phyloP scores from a whole-genome alignment of 35 echinoderm and acorn worm species.

The Chiridota heheva region DNA sequence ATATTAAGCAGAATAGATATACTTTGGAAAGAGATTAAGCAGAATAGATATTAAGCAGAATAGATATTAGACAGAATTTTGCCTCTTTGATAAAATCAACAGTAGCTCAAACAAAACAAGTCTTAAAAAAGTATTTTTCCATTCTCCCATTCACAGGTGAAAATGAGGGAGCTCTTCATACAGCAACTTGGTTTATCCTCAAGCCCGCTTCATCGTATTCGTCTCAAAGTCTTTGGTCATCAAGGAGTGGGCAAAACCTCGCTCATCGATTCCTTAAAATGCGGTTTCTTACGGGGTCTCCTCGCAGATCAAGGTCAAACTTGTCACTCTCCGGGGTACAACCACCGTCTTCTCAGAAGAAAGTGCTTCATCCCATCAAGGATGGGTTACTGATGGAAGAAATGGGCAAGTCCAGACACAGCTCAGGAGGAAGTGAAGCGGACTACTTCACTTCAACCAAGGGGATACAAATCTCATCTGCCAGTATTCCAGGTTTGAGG shows the following conservation, averaged over 20 bases:
- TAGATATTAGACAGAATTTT: too few species aligned
- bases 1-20: too few species aligned
- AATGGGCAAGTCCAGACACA: conserved; percentile 12
- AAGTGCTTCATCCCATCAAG: conserved; percentile 22
- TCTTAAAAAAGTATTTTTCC: too few species aligned
- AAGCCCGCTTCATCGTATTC: conserved; percentile 57
- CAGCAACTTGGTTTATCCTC: conserved; percentile 72
- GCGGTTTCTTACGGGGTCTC: conserved; percentile 87
- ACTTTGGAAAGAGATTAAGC: too few species aligned
- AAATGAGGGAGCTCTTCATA: conserved; percentile 81
- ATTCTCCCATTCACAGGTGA: conserved; percentile 47
- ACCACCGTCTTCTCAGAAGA: conserved; percentile 36
- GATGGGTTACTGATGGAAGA: conserved; percentile 43
- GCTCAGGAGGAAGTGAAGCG: conserved; percentile 46
- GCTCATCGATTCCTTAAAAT: conserved; percentile 92
- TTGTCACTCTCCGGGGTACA: conserved; percentile 50
- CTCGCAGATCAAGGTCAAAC: conserved; percentile 84
- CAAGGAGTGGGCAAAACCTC: conserved; percentile 89
- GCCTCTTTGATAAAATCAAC: neutral
- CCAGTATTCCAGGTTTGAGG: conserved; percentile 78
- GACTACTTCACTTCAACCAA: conserved; percentile 71
- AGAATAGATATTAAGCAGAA: too few species aligned
- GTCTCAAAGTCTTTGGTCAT: conserved; percentile 87
- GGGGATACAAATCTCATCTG: conserved; percentile 77
- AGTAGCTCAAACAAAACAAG: neutral